Conservation (phyloP, 92 coral and sea anemone species). For the Meandrina meandrites region DNA sequence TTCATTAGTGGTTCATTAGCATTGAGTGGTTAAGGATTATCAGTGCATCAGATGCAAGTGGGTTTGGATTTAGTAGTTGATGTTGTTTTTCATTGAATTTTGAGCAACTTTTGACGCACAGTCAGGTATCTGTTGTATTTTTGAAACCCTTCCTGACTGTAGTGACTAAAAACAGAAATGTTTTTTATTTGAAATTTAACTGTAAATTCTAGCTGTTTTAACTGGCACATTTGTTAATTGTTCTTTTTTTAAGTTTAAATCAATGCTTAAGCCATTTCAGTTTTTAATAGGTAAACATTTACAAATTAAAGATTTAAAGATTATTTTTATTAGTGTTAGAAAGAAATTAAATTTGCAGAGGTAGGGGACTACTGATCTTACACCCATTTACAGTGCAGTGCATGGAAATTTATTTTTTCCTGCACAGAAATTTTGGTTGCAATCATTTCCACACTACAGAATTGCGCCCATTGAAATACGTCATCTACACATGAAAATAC, state of each 20-base stretch:
- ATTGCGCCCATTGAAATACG: background rate
- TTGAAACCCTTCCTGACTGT: background rate
- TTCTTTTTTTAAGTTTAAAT: background rate
- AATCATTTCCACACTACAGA: background rate
- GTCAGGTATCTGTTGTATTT: background rate
- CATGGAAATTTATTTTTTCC: background rate
- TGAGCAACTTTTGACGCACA: too few species aligned
- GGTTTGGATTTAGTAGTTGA: background rate
- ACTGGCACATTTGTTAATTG: conserved; percentile 1
- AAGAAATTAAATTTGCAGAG: background rate
- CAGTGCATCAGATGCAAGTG: background rate
- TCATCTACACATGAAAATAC: too few species aligned
- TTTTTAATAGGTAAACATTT: background rate
- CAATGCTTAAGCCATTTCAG: background rate
- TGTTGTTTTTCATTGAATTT: background rate
- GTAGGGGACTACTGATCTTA: conserved; percentile 23
- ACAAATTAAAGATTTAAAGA: background rate
- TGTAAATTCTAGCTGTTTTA: background rate
- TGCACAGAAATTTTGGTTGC: background rate
- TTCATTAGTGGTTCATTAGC: background rate
- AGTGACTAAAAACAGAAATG: background rate
- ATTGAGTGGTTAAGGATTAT: background rate
- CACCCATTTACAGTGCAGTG: background rate
- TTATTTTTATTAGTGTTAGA: background rate
- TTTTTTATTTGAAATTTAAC: background rate